phyloP scores from a whole-genome alignment of 2,888 invertebrate species.

The Xanthia icteritia region DNA sequence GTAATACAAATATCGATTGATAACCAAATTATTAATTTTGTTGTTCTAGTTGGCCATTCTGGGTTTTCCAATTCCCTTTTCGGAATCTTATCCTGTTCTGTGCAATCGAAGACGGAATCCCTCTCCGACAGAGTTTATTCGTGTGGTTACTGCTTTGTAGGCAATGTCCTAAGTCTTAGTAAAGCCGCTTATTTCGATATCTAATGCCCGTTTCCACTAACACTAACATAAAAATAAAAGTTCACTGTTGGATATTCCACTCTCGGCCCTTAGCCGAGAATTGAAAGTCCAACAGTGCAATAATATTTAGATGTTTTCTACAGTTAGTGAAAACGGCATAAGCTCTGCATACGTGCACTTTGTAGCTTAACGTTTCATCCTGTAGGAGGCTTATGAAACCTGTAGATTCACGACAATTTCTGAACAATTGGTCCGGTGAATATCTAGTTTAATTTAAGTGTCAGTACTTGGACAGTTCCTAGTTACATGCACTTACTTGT shows the following conservation, averaged over 20 bases:
- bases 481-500: background rate
- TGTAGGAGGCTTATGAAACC: constrained; percentile 18
- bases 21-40: background rate
- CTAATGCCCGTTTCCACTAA: background rate
- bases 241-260: background rate
- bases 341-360: background rate
- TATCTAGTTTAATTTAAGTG: background rate
- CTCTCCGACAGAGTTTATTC: background rate
- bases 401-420: constrained; percentile 9
- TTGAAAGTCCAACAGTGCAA: background rate
- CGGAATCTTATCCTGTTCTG: constrained; percentile 1
- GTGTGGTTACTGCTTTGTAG: background rate
- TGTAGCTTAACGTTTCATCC: background rate
- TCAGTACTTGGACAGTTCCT: background rate
- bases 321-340: background rate
- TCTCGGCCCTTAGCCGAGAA: background rate
- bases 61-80: background rate
- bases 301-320: background rate
- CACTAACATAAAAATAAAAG: background rate
- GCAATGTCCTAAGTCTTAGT: background rate
- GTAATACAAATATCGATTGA: background rate
- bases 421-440: background rate
- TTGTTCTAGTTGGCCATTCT: background rate
- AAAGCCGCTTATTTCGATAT: constrained; percentile 11
- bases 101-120: background rate